Percentiles rank a stretch among this genome's conserved stretches.
phyloP scores from a whole-genome alignment of 2,113 vertebrate species.

The Rhynchopsitta pachyrhyncha region DNA sequence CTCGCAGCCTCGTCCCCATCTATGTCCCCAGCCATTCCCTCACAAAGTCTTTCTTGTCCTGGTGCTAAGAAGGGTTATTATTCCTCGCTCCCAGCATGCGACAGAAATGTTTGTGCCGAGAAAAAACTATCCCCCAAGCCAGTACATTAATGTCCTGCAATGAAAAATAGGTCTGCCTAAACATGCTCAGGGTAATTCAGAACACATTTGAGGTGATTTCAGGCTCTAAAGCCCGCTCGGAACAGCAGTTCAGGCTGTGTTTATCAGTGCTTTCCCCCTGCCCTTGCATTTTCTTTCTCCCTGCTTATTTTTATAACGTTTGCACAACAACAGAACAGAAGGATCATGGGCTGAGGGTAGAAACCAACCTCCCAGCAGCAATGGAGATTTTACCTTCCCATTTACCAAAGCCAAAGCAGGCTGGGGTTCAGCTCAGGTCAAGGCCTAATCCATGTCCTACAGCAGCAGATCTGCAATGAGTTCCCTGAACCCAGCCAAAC shows the following conservation, averaged over 20 bases:
- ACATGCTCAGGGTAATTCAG: slow-evolving; percentile 70
- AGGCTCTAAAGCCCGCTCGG: slow-evolving; percentile 47
- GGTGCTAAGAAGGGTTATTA: slow-evolving; percentile 36
- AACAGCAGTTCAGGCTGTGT: slow-evolving; percentile 33
- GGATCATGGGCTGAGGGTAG: neutral
- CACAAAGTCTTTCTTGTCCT: neutral
- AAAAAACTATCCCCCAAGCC: slow-evolving; percentile 41
- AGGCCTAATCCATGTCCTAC: fast-evolving
- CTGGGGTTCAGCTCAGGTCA: neutral
- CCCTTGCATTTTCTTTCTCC: slow-evolving; percentile 11
- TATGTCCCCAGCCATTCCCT: neutral
- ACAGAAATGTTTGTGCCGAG: slow-evolving; percentile 63
- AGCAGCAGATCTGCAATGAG: fast-evolving
- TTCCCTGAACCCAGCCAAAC: neutral
- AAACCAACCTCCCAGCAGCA: neutral
- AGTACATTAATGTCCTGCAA: slow-evolving; percentile 72
- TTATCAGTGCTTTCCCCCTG: slow-evolving; percentile 29
- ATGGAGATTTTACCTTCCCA: neutral
- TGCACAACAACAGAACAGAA: slow-evolving; percentile 55
- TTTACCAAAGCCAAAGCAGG: neutral
- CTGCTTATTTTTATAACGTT: slow-evolving; percentile 60
- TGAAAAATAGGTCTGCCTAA: slow-evolving; percentile 72
- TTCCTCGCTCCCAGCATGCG: slow-evolving; percentile 22
- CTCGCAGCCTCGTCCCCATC: neutral
- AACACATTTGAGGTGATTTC: slow-evolving; percentile 64